Evolutionary conservation across 2,113 vertebrate genomes (phyloP), one percentile per base, ranked within the genome.

Genomic region (Callopanchax toddi): DNA sequence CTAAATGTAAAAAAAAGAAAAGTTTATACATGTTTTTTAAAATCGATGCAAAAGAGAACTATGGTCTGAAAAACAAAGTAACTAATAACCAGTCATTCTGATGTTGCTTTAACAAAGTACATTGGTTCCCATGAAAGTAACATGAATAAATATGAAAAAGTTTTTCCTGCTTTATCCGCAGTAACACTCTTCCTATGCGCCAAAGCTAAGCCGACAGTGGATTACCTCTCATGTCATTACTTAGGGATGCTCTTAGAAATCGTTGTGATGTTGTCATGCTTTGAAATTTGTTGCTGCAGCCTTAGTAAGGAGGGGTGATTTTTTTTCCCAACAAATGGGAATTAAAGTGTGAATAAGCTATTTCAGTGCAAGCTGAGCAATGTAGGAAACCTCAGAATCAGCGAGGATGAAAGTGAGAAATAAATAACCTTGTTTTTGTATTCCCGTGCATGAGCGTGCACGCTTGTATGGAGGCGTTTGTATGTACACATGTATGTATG

Each of bases 311-410:
- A 56, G 52, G 8, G 44, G 1, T 17, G 3, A 5, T 37, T 68
- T 58, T 60, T 56, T 68, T 57, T 55, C 57, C 36, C 18, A 8
- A 22, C 57, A 72, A 81, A 81, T 61, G 48, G 6, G 55, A 84
- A 67, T 81, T 81, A 58, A 69, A 74, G 76, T 59, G 55, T 69
- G 63, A 74, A 78, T 78, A 77, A 68, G 67, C 61, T 52, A 26
- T 80, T 71, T 75, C 16, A 25, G 56, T 25, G 32, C 34, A 69
- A 58, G 21, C 68, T 58, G 56, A 70, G 68, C 56, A 46, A 72
- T 77, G 78, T 53, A 79, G 74, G 51, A 76, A 56, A 71, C 58
- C 23, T 77, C 26, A 5, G 39, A 74, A 63, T 48, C 53, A 60
- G 48, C 25, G 36, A n/a, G 36, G 51, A 67, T 60, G 25, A 71